Evolutionary conservation across 2,888 invertebrate species (phyloP).

Genomic region (Myopa testacea): DNA sequence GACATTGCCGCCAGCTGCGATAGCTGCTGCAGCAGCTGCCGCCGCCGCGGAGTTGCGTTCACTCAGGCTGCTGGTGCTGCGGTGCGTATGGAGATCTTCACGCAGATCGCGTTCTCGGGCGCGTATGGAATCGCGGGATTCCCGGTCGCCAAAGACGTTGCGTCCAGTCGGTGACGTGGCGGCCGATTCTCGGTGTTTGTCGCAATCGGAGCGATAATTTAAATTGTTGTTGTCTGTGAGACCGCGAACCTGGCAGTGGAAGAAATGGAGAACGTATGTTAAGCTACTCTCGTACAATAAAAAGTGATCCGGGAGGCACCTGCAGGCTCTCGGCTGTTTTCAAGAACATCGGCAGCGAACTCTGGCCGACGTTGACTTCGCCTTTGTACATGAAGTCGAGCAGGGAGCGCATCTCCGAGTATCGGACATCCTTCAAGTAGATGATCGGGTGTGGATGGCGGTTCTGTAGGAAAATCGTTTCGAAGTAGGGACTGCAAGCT

Average conservation of each 20-base stretch:
- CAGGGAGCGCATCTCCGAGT: constrained; percentile 88
- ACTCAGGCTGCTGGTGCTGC: constrained; percentile 65
- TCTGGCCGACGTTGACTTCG: constrained; percentile 91
- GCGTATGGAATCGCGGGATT: constrained; percentile 60
- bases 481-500: constrained; percentile 94
- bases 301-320: constrained; percentile 67
- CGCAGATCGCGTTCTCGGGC: constrained; percentile 63
- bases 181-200: constrained; percentile 67
- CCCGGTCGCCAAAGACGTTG: constrained; percentile 56
- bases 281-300: not conserved
- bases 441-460: constrained; percentile 92
- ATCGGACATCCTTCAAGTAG: constrained; percentile 92
- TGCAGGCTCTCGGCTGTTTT: constrained; percentile 93
- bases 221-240: constrained; percentile 85
- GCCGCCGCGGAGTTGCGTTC: constrained; percentile 63
- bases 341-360: constrained; percentile 89
- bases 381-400: constrained; percentile 94
- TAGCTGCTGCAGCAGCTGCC: constrained; percentile 60
- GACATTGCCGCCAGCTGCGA: constrained; percentile 59
- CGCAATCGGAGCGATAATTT: constrained; percentile 68
- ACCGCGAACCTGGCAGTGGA: constrained; percentile 73
- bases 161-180: constrained; percentile 64
- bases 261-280: constrained; percentile 13
- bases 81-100: constrained; percentile 61
- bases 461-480: constrained; percentile 90